Evolutionary conservation across 2,113 vertebrate species (phyloP), one percentile per base, ranked within the genome.

Genomic region (Hiodon tergisus): DNA sequence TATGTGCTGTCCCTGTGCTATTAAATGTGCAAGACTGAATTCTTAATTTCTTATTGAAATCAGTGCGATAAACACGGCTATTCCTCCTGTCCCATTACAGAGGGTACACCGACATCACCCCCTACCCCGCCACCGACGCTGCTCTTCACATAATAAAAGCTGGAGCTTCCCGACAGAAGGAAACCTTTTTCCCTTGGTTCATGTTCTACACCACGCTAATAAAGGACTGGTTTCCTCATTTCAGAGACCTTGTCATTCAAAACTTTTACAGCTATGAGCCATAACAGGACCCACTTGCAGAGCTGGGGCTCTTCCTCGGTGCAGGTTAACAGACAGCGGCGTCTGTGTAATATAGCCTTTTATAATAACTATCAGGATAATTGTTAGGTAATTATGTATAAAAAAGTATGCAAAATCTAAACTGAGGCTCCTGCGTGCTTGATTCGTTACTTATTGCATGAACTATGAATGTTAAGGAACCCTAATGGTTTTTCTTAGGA

Each of bases 121-220:
- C 90, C 2, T 88, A 85, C 52, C 93, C 92, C 0, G 91, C 91
- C 6, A 48, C 89, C 2, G 93, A 92, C 0, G 91, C 94, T 0
- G 94, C 94, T 0, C 78, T 92, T 47, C 87, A 92, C 51, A 93
- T 97, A 78, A 80, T 94, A 72, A 87, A 54, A 0, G 90, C 89
- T 0, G 91, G 93, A 5, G 88, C 89, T 0, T 81, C 77, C 0
- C 86, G 87, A 4, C 69, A 84, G 4, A 17, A 7, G 0, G 89
- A 93, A 59, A 52, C 92, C 4, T 95, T 89, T 85, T 95, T 92
- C 81, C 95, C 94, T 0, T 87, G 89, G 90, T 90, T 84, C 81
- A 84, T 88, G 68, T 78, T 71, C 51, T 31, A 85, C 3, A 0
- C 83, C 0, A 72, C 74, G 62, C 3, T 85, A n/a, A 62, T 79